These are phyloP conservation scores for Chrysotoxum bicinctum DNA, from an alignment of 2,888 invertebrate genomes.

Conservation along the genomic window DNA sequence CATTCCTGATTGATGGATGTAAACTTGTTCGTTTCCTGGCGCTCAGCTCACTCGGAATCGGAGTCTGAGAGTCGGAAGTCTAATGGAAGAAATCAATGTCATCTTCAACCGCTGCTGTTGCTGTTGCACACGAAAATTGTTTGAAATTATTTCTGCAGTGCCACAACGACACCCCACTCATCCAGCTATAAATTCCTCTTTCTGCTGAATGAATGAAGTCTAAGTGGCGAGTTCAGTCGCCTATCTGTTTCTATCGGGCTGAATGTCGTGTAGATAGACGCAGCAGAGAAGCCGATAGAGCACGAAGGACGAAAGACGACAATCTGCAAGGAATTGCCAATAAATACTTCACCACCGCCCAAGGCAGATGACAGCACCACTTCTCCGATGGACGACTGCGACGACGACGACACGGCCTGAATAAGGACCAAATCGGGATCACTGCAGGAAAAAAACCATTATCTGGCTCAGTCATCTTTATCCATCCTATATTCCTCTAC, in stretches of 20 bases:
- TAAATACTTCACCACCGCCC: slow-evolving; percentile 69
- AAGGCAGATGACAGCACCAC: slow-evolving; percentile 65
- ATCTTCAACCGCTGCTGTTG: slow-evolving; percentile 39
- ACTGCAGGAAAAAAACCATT: slow-evolving; percentile 53
- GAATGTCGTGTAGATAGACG: slow-evolving; percentile 54
- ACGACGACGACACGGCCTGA: slow-evolving; percentile 36
- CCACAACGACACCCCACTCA: neutral
- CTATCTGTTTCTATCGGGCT: slow-evolving; percentile 43
- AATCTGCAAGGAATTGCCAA: slow-evolving; percentile 70
- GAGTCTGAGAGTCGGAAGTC: slow-evolving; percentile 33
- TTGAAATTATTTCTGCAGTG: slow-evolving; percentile 46
- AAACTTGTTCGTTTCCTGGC: slow-evolving; percentile 15
- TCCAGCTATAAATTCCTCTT: neutral
- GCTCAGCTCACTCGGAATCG: neutral
- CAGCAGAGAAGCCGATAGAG: slow-evolving; percentile 55
- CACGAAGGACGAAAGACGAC: slow-evolving; percentile 58
- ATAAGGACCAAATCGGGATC: slow-evolving; percentile 59
- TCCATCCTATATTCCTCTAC: slow-evolving; percentile 30
- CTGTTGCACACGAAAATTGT: slow-evolving; percentile 44
- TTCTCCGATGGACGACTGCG: slow-evolving; percentile 20
- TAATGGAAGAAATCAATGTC: slow-evolving; percentile 61
- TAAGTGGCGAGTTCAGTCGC: slow-evolving; percentile 50
- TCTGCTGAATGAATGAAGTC: slow-evolving; percentile 23
- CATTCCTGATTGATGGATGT: slow-evolving; percentile 34
- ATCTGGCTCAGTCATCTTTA: slow-evolving; percentile 69